A percentile compares a stretch with the other conserved stretches of the same genome.
Conservation (phyloP, 1,140 invertebrate genomes). For the Aphaenogaster rudis region DNA sequence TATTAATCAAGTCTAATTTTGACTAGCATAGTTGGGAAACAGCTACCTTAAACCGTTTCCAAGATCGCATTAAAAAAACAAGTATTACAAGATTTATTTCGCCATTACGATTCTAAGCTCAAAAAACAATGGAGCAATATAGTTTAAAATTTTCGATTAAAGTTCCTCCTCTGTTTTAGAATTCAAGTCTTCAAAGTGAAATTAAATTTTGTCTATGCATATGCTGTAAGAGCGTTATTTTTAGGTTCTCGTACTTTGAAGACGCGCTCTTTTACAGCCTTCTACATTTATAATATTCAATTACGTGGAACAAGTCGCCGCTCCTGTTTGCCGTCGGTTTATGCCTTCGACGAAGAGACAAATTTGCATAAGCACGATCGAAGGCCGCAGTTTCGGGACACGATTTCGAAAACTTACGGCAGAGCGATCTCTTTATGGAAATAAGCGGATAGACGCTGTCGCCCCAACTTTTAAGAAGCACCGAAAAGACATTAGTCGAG, state of each 20-base stretch:
- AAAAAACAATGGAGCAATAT: not conserved
- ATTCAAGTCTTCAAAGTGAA: not conserved
- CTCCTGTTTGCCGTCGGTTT: not conserved
- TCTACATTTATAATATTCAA: conserved; percentile 42
- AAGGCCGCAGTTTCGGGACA: not conserved
- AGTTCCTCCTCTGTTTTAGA: not conserved
- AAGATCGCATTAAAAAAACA: not conserved
- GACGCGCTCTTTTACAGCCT: not conserved
- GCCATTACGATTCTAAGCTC: not conserved
- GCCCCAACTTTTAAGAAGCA: conserved; percentile 44
- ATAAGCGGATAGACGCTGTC: conserved; percentile 50
- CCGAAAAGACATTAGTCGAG: conserved; percentile 33
- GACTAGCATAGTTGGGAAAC: too few species aligned
- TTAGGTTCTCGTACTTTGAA: not conserved
- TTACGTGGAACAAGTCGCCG: not conserved
- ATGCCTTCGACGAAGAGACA: not conserved
- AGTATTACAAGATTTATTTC: not conserved
- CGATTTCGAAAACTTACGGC: conserved; percentile 28
- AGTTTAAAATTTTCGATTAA: not conserved
- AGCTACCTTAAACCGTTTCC: not conserved
- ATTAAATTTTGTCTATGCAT: not conserved
- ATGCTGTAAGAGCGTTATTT: not conserved
- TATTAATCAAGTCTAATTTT: too few species aligned
- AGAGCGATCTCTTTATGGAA: conserved; percentile 34
- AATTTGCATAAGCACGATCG: conserved; percentile 53